These are phyloP conservation scores for Xestoiulus laeticollis DNA, from an alignment of 2,888 invertebrate genomes.

Conservation along the genomic window DNA sequence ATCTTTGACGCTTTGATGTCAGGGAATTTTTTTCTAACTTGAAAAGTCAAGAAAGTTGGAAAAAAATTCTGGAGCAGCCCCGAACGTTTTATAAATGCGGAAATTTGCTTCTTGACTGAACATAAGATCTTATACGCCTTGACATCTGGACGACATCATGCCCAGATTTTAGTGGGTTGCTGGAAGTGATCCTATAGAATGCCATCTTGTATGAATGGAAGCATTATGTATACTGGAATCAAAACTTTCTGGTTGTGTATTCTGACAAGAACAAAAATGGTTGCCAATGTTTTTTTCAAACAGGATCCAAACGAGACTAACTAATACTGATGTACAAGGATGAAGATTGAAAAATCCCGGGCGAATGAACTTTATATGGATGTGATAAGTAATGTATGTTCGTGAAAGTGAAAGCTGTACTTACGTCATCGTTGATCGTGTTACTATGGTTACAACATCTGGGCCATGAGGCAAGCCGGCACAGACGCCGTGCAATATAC, in stretches of 20 bases:
- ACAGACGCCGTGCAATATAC: not conserved
- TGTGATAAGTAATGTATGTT: not conserved
- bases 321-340: not conserved
- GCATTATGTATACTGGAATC: not conserved
- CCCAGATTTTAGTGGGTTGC: not conserved
- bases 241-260: not conserved
- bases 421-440: not conserved
- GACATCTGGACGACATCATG: not conserved
- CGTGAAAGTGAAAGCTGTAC: slow-evolving; percentile 11
- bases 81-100: too few species aligned
- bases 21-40: too few species aligned
- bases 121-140: too few species aligned
- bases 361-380: slow-evolving; percentile 4
- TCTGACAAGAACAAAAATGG: not conserved
- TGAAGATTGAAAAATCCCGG: not conserved
- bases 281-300: not conserved
- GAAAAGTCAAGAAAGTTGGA: too few species aligned
- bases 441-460: slow-evolving; percentile 7
- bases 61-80: too few species aligned
- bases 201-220: not conserved
- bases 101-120: too few species aligned
- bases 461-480: not conserved
- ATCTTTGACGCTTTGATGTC: too few species aligned
- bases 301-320: not conserved
- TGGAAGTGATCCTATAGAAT: not conserved